Evolutionary conservation across 2,113 vertebrate species (phyloP), one percentile per base, ranked within the genome.

Genomic region (Tympanuchus pallidicinctus): DNA sequence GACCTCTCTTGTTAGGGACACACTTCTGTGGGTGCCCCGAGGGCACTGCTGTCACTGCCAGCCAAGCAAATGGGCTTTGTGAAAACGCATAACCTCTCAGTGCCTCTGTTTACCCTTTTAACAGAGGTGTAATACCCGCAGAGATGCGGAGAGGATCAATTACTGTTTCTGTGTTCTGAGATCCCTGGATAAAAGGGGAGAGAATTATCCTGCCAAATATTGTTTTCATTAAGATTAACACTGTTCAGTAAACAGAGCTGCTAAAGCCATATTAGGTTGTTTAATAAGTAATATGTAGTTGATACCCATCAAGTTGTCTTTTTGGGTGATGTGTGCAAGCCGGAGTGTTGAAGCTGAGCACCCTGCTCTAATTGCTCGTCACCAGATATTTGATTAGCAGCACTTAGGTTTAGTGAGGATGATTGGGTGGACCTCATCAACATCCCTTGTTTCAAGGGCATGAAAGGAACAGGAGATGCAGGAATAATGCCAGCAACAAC

Each of bases 161-260:
- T 95, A 88, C 82, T 78, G 20, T 60, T 86, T 16, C 88, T 83
- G 47, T 69, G 27, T 81, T 64, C 69, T 2, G 52, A 91, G 89
- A 93, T 93, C 91, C 85, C 82, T 77, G 93, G 88, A 82, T 96
- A 88, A 91, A 92, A 94, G 61, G 65, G 72, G 36, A 88, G 88
- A 65, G 89, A 96, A 93, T 91, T 92, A 94, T 91, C 82, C 82
- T 91, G 92, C 85, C 65, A 88, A 83, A 89, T 88, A 89, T 92
- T 93, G 94, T 93, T 95, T 96, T 96, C 87, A 86, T 96, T 92
- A 89, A 91, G 91, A 96, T 95, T 92, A 94, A 86, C 94, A 79
- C 91, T 81, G 76, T 69, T 94, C 86, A 75, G 94, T 95, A 96
- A 96, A 97, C 94, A 97, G 88, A 83, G 40, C 27, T 1, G 47